Evolutionary conservation across 2,888 invertebrate species (phyloP), one percentile per base, ranked within the genome.

Genomic region (Tipula helvola): DNA sequence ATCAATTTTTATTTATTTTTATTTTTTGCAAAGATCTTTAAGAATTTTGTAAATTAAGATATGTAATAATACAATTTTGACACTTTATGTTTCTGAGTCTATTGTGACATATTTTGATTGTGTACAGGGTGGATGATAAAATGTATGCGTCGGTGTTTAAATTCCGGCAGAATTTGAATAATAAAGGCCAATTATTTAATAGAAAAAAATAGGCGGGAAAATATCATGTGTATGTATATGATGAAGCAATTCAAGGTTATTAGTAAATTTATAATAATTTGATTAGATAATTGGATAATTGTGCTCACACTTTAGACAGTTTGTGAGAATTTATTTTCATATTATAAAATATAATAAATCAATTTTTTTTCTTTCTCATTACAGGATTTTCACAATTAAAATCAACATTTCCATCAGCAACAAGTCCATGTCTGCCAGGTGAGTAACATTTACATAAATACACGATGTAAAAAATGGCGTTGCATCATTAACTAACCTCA

Each of bases 361-460:
- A 28, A 36, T 85, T 83, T 28, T 28, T 28, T 28, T 28, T n/a
- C n/a, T 28, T 28, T 84, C 87, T 87, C 87, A 87, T 89, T 89
- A 2, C 88, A 91, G 91, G 90, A 86, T 91, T 91, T 88, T 89
- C 91, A 44, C 91, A 91, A 88, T 87, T 91, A 44, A 91, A 91
- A 88, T 88, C 89, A 86, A 89, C 88, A 87, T 91, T 91, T 87
- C 89, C 89, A n/a, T 88, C 89, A 84, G 83, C 83, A 44, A 87
- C 89, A 36, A 90, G 89, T 87, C 89, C 89, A 16, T 91, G 91
- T 88, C 88, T 91, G 87, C 88, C 90, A 41, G 90, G 92, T 91
- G 89, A 91, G 90, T 88, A 36, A 36, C 36, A 13, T 13, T 10
- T 84, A 36, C 36, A 84, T 13, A 1, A 28, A 28, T 28, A 28